Base-by-base conservation (phyloP, 2,797 vertebrate genomes). In the Hyperoplus immaculatus region DNA sequence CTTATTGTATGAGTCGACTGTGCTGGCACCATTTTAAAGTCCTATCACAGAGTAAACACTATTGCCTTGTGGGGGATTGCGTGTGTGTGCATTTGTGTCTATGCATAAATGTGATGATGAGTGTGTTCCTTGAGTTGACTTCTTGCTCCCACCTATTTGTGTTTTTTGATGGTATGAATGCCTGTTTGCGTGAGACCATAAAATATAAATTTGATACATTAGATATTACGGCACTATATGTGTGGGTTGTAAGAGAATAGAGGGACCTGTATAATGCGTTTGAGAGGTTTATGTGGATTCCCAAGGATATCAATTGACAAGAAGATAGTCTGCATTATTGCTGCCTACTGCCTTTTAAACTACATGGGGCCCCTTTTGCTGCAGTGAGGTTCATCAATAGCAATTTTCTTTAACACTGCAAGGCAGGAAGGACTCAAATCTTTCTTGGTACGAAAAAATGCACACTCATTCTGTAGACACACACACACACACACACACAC, bases 341-440 rank as follows among this genome's bases (percentile, higher is more conserved):
- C 63, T 61, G 64, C 41, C 46, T 46, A 4, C 55, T 21, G 74
- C 64, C 55, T 80, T 76, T 72, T 72, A 82, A 83, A 29, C 72
- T 55, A 45, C 73, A 64, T 10, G 54, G 18, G n/a, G 60, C 36
- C 13, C 74, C 57, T 59, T 80, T 61, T 6, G 0, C 71, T 81
- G 71, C 65, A 46, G 59, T 16, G 15, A 72, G 4, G 18, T 67
- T 87, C 64, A 85, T 89, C 90, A 84, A 86, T 89, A 82, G 75
- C 75, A 86, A 89, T 92, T 87, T 89, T 69, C 79, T 69, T 68
- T 61, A 89, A 88, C 79, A 84, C 68, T 50, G 58, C 81, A 45
- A 77, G 10, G 46, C 71, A 78, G 71, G 69, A 81, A 74, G 18
- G 72, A 75, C 72, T 69, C 60, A 61, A 63, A 69, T 45, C 63